Evolutionary conservation across 2,888 invertebrate genomes (phyloP), one percentile per base, ranked within the genome.

Genomic region (Drosophila algonquin): DNA sequence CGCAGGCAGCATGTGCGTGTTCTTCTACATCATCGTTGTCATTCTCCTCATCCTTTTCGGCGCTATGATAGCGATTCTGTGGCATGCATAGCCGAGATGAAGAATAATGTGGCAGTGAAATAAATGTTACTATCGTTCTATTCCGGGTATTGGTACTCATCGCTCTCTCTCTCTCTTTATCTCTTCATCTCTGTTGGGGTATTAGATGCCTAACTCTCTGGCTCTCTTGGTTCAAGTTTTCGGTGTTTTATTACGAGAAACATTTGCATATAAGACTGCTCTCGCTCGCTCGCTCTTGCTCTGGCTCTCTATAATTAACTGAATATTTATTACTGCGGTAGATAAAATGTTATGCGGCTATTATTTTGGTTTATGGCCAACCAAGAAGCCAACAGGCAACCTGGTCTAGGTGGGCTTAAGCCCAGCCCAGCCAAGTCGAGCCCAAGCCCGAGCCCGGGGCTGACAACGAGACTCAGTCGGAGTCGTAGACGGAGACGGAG

Each of bases 311-410:
- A 89, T 85, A 89, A 85, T 85, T 85, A 85, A 85, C 84, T 89
- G 80, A 75, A 80, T 85, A 85, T 85, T 85, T 85, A 85, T 85
- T 85, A 85, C 85, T 85, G 85, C 85, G 85, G 85, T 85, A 89
- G 89, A 85, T 85, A 85, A 89, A 89, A 87, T 89, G 85, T 80
- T 87, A 89, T 85, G 87, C 89, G 75, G 85, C 85, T 80, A 84
- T 89, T 85, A 85, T 89, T 85, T 87, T 81, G 87, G 85, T 85
- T 85, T 84, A 89, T 84, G 87, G 84, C 65, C 74, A 62, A 71
- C 55, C 72, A 65, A 67, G 81, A 81, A 77, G 77, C 77, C 77
- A 76, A 67, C 68, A 69, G 52, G 57, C 68, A 27, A 53, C 52
- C 64, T 51, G 59, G 68, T 65, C 65, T 78, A 82, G 76, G 81